A percentile compares a stretch with the other conserved stretches of the same genome.
These are phyloP conservation scores for Crenuchus spilurus DNA, from an alignment of 2,797 vertebrate genomes.

Conservation along the genomic window DNA sequence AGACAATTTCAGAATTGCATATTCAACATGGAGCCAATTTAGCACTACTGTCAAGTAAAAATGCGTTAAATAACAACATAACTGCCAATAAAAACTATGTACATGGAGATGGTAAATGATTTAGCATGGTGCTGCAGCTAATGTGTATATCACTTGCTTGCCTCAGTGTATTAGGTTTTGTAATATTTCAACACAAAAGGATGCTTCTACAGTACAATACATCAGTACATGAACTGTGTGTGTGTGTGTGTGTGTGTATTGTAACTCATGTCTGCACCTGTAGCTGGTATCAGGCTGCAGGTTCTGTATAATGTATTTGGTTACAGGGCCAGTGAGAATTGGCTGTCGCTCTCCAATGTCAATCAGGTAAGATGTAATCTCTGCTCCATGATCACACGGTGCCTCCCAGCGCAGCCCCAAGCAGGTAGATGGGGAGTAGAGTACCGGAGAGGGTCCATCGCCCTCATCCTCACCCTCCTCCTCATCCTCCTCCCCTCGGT, in stretches of 20 bases:
- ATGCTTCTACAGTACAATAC: too few species aligned
- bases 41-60: too few species aligned
- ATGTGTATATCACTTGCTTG: too few species aligned
- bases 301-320: constrained; percentile 85
- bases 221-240: not conserved
- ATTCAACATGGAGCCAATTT: too few species aligned
- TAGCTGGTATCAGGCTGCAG: constrained; percentile 97
- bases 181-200: too few species aligned
- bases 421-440: constrained; percentile 91
- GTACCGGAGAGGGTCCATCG: constrained; percentile 32
- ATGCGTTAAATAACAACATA: too few species aligned
- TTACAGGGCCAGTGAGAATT: constrained; percentile 82
- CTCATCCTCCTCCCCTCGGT: constrained; percentile 39
- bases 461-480: constrained; percentile 63
- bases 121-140: not conserved
- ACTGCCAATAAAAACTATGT: too few species aligned
- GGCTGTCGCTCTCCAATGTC: constrained; percentile 94
- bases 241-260: too few species aligned
- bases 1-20: not conserved
- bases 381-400: constrained; percentile 90
- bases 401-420: constrained; percentile 91
- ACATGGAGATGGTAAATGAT: not conserved
- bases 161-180: too few species aligned
- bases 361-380: constrained; percentile 93
- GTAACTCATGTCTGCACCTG: constrained; percentile 76